phyloP scores from a whole-genome alignment of 2,113 vertebrate genomes.

The Pygathrix nemaeus region DNA sequence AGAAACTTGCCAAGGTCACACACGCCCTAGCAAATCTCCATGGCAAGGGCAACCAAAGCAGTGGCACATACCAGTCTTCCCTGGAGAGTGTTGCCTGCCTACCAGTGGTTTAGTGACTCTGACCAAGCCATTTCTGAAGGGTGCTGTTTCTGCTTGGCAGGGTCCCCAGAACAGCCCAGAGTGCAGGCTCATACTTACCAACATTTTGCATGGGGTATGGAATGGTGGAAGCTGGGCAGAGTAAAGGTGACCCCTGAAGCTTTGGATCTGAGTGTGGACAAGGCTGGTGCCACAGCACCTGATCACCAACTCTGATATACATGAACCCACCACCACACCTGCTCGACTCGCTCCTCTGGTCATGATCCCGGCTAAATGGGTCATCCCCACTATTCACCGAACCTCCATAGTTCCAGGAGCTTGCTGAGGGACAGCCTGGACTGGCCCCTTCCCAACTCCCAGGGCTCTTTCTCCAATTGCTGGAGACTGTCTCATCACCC shows the following conservation, averaged over 20 bases:
- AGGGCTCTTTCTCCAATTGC: background rate
- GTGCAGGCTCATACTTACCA: background rate
- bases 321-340: background rate
- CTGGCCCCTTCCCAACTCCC: background rate
- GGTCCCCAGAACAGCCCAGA: background rate
- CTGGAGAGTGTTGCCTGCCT: background rate
- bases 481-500: background rate
- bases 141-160: background rate
- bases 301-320: background rate
- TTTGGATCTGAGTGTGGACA: background rate
- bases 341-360: background rate
- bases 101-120: background rate
- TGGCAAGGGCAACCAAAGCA: background rate
- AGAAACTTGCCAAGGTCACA: background rate
- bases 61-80: background rate
- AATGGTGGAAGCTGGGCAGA: background rate
- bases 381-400: background rate
- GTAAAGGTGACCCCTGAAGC: background rate
- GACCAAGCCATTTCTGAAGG: background rate
- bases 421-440: background rate
- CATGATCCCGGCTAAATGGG: background rate
- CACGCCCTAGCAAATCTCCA: background rate
- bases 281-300: background rate
- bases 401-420: background rate
- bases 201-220: background rate